Evolutionary conservation across 2,797 vertebrate genomes (phyloP).

Genomic region (Sebastes goodei): DNA sequence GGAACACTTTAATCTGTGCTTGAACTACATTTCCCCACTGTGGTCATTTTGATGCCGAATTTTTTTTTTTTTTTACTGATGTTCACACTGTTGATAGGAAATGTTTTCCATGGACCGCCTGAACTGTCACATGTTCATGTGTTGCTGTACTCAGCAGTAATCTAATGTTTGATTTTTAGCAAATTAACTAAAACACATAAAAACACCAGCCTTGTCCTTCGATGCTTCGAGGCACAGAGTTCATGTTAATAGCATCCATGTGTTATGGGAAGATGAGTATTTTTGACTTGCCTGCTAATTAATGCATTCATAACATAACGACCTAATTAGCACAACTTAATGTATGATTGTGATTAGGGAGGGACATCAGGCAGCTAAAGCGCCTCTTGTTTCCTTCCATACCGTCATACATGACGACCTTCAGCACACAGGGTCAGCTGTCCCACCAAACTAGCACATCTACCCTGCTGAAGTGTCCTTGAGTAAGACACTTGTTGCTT

Average conservation of each 20-base stretch:
- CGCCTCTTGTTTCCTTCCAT: background rate
- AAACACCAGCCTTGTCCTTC: background rate
- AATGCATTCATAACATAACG: background rate
- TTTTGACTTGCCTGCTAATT: slow-evolving; percentile 1
- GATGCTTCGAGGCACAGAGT: background rate
- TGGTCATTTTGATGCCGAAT: background rate
- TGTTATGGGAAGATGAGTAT: background rate
- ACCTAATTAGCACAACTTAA: background rate
- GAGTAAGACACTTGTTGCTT: slow-evolving; percentile 2
- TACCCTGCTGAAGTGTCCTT: background rate
- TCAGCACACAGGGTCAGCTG: slow-evolving; percentile 9
- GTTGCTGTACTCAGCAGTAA: background rate
- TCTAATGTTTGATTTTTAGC: background rate
- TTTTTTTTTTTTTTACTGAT: background rate
- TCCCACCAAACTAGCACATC: background rate
- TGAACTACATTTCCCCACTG: background rate
- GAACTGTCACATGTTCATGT: background rate
- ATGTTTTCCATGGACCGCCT: background rate
- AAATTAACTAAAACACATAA: background rate
- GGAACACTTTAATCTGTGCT: background rate
- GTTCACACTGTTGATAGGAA: background rate
- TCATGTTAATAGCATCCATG: background rate
- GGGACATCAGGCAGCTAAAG: background rate
- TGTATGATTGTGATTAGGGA: background rate
- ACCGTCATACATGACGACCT: background rate